These are phyloP conservation scores for Trichacis sp. DNA, from an alignment of 2,888 invertebrate genomes.

Conservation along the genomic window DNA sequence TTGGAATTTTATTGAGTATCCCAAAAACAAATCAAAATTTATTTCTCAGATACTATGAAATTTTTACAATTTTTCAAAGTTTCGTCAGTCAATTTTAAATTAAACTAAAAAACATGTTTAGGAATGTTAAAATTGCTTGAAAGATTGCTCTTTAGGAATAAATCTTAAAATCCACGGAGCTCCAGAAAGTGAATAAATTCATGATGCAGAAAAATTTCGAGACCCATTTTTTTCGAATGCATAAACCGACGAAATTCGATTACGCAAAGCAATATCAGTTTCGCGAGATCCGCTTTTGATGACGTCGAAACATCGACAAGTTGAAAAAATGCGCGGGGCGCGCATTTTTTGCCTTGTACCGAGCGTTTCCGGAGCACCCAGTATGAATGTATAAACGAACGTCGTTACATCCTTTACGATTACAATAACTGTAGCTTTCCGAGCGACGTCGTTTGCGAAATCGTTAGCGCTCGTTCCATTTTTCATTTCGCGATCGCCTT, in stretches of 20 bases:
- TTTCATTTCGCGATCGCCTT: constrained; percentile 34
- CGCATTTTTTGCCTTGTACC: background rate
- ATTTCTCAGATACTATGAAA: no score
- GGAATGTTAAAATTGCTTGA: no score
- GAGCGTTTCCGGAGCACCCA: constrained; percentile 16
- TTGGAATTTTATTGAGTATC: no score
- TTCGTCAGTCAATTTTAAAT: no score
- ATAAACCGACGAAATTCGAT: constrained; percentile 6
- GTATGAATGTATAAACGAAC: constrained; percentile 19
- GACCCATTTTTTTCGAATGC: constrained; percentile 28
- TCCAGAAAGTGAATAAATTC: constrained; percentile 48
- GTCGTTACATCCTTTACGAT: constrained; percentile 32
- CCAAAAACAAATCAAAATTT: no score
- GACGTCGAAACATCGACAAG: background rate
- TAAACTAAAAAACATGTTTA: no score
- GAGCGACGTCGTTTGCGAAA: constrained; percentile 33
- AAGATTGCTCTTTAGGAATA: no score
- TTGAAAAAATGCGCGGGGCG: background rate
- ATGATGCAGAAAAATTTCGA: no score
- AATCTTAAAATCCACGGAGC: no score
- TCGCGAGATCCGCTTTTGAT: background rate
- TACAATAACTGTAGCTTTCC: constrained; percentile 29
- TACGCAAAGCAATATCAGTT: constrained; percentile 1
- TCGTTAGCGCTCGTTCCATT: constrained; percentile 37
- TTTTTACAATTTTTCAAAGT: no score